phyloP scores from a whole-genome alignment of 2,888 invertebrate genomes.

The Lasioglossum pauxillum region DNA sequence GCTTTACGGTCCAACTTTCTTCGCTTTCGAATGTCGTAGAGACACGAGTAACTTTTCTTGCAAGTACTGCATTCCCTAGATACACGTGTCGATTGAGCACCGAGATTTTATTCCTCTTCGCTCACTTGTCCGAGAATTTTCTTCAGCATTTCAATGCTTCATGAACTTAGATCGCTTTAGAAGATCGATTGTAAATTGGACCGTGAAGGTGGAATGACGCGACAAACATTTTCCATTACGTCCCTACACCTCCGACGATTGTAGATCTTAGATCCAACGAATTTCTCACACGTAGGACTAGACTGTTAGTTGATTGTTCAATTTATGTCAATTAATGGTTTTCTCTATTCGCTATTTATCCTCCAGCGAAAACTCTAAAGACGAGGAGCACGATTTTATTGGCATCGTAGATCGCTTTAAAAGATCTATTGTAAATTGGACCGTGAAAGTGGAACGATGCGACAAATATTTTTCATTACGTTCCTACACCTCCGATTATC shows the following conservation, averaged over 20 bases:
- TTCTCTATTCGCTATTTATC: background rate
- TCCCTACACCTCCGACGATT: background rate
- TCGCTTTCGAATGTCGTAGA: background rate
- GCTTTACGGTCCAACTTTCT: background rate
- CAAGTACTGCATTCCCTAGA: background rate
- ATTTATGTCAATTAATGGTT: background rate
- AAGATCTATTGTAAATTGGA: background rate
- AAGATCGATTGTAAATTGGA: background rate
- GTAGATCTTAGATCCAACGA: slow-evolving; percentile 17
- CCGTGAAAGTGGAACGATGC: slow-evolving; percentile 2
- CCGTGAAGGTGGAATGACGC: slow-evolving; percentile 4
- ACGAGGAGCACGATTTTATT: background rate
- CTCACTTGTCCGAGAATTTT: background rate
- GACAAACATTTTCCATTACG: slow-evolving; percentile 19
- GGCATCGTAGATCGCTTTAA: background rate
- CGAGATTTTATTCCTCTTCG: background rate
- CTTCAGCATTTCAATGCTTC: background rate
- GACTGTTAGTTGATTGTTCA: slow-evolving; percentile 11
- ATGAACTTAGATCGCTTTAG: background rate
- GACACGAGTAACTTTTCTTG: background rate
- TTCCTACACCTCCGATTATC: background rate
- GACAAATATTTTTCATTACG: slow-evolving; percentile 15
- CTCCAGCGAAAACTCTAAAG: background rate
- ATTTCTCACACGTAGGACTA: background rate
- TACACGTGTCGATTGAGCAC: background rate